A percentile compares a stretch with the other conserved stretches of the same genome.
These are phyloP conservation scores for Scartelaos histophorus DNA, from an alignment of 2,113 vertebrate genomes.

Conservation along the genomic window DNA sequence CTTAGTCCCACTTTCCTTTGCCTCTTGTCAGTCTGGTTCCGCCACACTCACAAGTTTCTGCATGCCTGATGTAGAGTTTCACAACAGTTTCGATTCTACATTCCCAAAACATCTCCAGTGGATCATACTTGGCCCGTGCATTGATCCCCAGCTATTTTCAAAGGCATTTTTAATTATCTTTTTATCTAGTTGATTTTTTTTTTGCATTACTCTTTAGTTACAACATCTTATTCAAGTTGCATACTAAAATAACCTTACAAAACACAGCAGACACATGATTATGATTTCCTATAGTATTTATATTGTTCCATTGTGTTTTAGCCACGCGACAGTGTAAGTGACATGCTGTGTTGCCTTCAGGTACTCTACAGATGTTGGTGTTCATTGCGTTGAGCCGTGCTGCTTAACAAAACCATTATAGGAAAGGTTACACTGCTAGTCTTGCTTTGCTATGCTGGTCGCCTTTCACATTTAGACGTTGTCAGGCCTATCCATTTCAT, in stretches of 20 bases:
- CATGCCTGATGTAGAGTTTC: slow-evolving; percentile 65
- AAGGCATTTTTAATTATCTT: background rate
- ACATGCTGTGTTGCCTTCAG: background rate
- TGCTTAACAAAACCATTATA: background rate
- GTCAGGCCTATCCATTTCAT: background rate
- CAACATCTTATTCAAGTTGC: background rate
- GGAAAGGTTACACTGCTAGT: background rate
- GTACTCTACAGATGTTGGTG: background rate
- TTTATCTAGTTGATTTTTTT: background rate
- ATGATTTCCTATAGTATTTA: background rate
- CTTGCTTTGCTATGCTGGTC: background rate
- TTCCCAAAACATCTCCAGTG: slow-evolving; percentile 52
- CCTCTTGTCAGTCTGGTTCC: slow-evolving; percentile 73
- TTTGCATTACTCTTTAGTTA: background rate
- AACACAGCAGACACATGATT: background rate
- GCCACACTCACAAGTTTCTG: slow-evolving; percentile 71
- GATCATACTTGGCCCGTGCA: slow-evolving; percentile 2
- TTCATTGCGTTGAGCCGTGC: background rate
- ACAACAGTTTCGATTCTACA: slow-evolving; percentile 69
- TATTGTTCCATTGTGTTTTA: background rate
- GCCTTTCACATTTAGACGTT: slow-evolving; percentile 1
- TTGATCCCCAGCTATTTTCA: background rate
- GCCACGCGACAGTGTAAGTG: background rate
- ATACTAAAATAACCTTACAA: background rate
- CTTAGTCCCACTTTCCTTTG: slow-evolving; percentile 11